These are phyloP conservation scores for Lathamus discolor DNA, from an alignment of 2,113 vertebrate species.

Conservation along the genomic window DNA sequence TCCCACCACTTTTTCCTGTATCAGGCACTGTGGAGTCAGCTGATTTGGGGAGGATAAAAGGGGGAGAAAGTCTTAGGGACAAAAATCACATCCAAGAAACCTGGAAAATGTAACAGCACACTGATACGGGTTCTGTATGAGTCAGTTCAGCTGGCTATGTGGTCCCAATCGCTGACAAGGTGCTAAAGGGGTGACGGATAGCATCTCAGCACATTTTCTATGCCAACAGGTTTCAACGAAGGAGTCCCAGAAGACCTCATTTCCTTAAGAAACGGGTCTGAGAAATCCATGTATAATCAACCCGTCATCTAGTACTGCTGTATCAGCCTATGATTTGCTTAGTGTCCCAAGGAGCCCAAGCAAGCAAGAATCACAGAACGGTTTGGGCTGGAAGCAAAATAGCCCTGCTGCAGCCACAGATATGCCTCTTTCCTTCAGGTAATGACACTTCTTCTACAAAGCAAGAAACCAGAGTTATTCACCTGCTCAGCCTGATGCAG, in stretches of 20 bases:
- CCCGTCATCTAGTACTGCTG: neutral
- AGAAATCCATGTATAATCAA: neutral
- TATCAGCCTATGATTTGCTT: neutral
- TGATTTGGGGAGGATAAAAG: neutral
- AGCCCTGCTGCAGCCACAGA: neutral
- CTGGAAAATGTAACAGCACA: neutral
- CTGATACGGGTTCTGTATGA: neutral
- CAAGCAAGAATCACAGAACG: neutral
- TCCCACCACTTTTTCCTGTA: neutral
- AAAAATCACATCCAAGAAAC: neutral
- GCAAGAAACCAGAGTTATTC: rapidly evolving
- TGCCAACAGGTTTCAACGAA: neutral
- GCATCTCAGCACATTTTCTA: neutral
- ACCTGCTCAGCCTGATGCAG: neutral
- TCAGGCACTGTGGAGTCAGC: neutral
- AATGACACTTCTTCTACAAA: too few species aligned
- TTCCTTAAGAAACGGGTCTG: neutral
- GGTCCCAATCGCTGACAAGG: neutral
- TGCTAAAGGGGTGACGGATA: neutral
- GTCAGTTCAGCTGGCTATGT: neutral
- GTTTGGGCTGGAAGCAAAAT: neutral
- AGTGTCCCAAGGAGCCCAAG: neutral
- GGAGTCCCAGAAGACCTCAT: neutral
- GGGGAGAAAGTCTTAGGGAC: neutral
- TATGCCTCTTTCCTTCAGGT: neutral